Evolutionary conservation across 2,113 vertebrate genomes (phyloP).

Genomic region (Trochalopteron elliotii): DNA sequence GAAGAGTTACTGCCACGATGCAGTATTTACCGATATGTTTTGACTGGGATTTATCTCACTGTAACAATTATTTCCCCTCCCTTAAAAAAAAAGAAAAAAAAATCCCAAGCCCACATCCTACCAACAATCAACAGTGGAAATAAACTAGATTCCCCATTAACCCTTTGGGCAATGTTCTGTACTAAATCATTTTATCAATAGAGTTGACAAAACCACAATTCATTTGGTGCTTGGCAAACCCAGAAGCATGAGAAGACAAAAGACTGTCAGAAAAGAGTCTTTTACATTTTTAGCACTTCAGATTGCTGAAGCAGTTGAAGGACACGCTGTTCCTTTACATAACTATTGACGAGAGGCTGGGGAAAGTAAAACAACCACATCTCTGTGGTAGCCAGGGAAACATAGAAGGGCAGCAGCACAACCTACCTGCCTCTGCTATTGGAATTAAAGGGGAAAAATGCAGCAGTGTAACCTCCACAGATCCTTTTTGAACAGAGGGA

Average conservation of each 20-base stretch:
- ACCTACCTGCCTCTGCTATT: background rate
- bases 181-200: background rate
- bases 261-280: background rate
- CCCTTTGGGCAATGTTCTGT: background rate
- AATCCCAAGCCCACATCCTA: background rate
- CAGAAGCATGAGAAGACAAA: background rate
- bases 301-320: background rate
- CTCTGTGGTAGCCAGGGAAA: background rate
- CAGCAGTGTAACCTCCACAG: background rate
- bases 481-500: background rate
- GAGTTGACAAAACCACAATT: background rate
- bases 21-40: accelerated
- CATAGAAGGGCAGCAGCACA: background rate
- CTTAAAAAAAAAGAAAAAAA: background rate
- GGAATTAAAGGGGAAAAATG: background rate
- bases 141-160: background rate
- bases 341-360: background rate
- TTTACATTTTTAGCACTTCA: background rate
- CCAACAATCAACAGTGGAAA: background rate
- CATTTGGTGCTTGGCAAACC: background rate
- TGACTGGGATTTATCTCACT: background rate
- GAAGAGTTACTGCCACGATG: background rate
- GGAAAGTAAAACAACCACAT: background rate
- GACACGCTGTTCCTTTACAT: background rate
- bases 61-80: background rate